phyloP scores from a whole-genome alignment of 2,888 invertebrate genomes.

The Cryptophagus acutangulus region DNA sequence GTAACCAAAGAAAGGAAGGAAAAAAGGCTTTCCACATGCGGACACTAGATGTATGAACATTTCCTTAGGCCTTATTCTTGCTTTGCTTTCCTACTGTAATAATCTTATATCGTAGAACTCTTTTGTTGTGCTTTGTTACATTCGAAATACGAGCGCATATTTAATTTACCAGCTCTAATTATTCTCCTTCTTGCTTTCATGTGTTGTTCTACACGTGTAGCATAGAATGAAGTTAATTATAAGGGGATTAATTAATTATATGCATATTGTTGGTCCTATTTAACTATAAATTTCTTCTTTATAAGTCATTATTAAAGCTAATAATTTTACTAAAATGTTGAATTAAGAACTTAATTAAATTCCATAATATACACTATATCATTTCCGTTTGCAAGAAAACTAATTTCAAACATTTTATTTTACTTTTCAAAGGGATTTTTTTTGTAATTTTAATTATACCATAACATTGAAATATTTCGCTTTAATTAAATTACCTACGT shows the following conservation, averaged over 20 bases:
- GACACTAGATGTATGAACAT: slow-evolving; percentile 11
- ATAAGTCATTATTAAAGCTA: slow-evolving; percentile 8
- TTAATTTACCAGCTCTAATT: slow-evolving; percentile 34
- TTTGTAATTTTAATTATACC: no score
- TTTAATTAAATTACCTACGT: no score
- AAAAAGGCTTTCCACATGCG: not conserved
- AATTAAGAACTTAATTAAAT: slow-evolving; percentile 7
- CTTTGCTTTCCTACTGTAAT: slow-evolving; percentile 34
- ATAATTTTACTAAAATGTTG: slow-evolving; percentile 7
- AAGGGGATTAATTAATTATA: slow-evolving; percentile 20
- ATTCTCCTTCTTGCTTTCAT: slow-evolving; percentile 24
- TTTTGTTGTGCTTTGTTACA: slow-evolving; percentile 33
- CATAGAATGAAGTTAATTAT: slow-evolving; percentile 20
- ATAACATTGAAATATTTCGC: no score
- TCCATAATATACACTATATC: slow-evolving; percentile 4
- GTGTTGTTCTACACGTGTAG: slow-evolving; percentile 19
- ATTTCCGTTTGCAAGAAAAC: no score
- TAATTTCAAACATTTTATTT: no score
- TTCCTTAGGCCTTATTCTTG: slow-evolving; percentile 21
- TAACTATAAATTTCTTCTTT: slow-evolving; percentile 9
- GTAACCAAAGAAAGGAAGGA: not conserved
- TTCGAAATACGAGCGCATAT: slow-evolving; percentile 32
- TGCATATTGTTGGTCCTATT: slow-evolving; percentile 17
- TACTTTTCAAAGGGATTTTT: no score
- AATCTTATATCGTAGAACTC: slow-evolving; percentile 31